These are phyloP conservation scores for Parazoanthus darwini DNA, from an alignment of 92 coral and sea anemone species.

Conservation along the genomic window DNA sequence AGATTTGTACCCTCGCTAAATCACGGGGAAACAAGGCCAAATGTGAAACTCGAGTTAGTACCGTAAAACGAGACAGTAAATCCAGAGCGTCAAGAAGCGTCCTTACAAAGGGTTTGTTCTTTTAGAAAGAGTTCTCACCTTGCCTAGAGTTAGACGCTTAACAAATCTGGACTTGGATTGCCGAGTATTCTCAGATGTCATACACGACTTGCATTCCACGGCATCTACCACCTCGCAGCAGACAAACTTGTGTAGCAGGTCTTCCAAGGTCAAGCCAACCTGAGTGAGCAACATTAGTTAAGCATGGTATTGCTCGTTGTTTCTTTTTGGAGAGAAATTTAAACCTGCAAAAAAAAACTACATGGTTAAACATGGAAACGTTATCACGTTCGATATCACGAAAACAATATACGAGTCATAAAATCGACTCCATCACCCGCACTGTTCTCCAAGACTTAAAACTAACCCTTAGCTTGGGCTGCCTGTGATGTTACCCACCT, in stretches of 20 bases:
- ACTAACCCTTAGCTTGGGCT: too few species aligned
- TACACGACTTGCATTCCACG: conserved; percentile 79
- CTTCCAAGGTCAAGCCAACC: conserved; percentile 71
- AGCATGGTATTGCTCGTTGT: neutral
- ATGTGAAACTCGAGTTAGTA: too few species aligned
- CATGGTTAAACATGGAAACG: neutral
- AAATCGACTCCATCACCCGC: neutral
- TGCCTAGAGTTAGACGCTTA: conserved; percentile 86
- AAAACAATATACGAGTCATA: too few species aligned
- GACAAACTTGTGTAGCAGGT: conserved; percentile 77
- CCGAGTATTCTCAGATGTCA: conserved; percentile 1
- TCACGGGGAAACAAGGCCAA: too few species aligned
- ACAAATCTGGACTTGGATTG: conserved; percentile 62
- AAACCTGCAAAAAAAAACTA: neutral
- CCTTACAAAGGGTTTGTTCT: neutral
- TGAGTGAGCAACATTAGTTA: conserved; percentile 8
- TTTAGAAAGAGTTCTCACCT: conserved; percentile 51
- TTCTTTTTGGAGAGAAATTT: neutral
- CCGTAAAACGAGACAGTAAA: neutral
- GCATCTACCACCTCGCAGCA: conserved; percentile 92
- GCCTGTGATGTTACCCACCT: neutral
- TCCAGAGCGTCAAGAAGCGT: neutral
- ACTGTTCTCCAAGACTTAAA: too few species aligned
- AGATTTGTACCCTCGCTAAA: too few species aligned
- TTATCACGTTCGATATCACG: too few species aligned